phyloP scores from a whole-genome alignment of 2,888 invertebrate species.

The Ecliptopera silaceata region DNA sequence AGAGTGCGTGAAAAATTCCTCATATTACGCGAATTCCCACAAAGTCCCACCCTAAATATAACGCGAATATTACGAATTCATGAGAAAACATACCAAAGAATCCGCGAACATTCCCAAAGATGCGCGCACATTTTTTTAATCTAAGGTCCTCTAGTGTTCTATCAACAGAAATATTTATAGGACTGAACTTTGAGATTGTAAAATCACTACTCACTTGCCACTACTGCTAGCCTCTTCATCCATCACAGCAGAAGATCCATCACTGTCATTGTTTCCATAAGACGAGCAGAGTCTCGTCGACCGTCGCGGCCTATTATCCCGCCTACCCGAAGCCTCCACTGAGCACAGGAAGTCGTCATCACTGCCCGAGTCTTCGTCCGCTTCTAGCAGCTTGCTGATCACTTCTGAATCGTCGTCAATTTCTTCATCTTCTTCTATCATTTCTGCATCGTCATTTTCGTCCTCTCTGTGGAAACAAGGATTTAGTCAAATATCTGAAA shows the following conservation, averaged over 20 bases:
- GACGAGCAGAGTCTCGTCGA: constrained; percentile 56
- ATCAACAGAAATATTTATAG: too few species aligned
- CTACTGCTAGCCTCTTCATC: constrained; percentile 42
- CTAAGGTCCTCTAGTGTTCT: too few species aligned
- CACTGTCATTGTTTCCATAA: constrained; percentile 49
- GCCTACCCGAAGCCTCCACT: constrained; percentile 41
- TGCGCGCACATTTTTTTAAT: too few species aligned
- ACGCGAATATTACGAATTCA: too few species aligned
- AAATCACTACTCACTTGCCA: constrained; percentile 44
- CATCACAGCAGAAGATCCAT: constrained; percentile 42
- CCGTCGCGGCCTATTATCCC: constrained; percentile 47
- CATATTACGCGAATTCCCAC: too few species aligned
- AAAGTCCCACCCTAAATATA: too few species aligned
- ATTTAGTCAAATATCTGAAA: not conserved
- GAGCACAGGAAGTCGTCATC: constrained; percentile 64
- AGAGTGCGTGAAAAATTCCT: too few species aligned
- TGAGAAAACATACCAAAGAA: too few species aligned
- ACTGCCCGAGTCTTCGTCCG: constrained; percentile 58
- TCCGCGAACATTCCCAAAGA: too few species aligned
- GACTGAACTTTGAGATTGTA: too few species aligned
- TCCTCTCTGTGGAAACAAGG: constrained; percentile 38
- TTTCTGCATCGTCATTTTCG: constrained; percentile 45
- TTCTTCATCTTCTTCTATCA: constrained; percentile 54
- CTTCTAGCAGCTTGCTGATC: constrained; percentile 69
- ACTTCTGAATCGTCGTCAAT: constrained; percentile 70